Evolutionary conservation across 2,797 vertebrate genomes (phyloP).

Genomic region (Cirrhinus molitorella): DNA sequence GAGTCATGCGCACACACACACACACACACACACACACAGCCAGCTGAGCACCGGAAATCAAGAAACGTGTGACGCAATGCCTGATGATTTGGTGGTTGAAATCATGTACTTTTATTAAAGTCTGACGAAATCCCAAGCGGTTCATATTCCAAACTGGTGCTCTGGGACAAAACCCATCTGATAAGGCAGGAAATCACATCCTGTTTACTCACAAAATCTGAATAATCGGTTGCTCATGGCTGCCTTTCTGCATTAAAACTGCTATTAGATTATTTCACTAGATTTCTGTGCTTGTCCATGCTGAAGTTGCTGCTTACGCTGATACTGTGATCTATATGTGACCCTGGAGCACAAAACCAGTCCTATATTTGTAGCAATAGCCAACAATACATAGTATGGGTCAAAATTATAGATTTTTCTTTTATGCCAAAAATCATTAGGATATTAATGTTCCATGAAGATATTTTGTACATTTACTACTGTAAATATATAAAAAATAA

Average conservation of each 20-base stretch:
- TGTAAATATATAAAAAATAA: no score
- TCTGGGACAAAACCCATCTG: slow-evolving; percentile 34
- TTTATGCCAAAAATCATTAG: no score
- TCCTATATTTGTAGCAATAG: no score
- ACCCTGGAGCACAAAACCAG: no score
- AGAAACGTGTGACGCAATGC: neutral
- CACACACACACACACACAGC: neutral
- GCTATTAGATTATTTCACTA: slow-evolving; percentile 18
- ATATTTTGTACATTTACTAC: no score
- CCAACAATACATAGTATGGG: no score
- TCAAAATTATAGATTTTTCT: no score
- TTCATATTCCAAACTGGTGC: neutral
- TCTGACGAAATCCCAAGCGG: neutral
- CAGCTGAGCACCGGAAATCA: no score
- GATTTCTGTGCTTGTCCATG: neutral
- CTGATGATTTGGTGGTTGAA: neutral
- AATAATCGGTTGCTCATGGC: slow-evolving; percentile 36
- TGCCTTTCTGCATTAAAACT: slow-evolving; percentile 30
- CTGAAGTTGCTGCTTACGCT: neutral
- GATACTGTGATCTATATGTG: neutral
- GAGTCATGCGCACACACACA: slow-evolving; percentile 3
- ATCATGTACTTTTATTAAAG: neutral
- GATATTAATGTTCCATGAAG: no score
- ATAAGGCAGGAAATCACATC: slow-evolving; percentile 35
- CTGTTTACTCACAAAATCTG: slow-evolving; percentile 43